phyloP scores from a whole-genome alignment of 2,888 invertebrate species.

The Villa cingulata region DNA sequence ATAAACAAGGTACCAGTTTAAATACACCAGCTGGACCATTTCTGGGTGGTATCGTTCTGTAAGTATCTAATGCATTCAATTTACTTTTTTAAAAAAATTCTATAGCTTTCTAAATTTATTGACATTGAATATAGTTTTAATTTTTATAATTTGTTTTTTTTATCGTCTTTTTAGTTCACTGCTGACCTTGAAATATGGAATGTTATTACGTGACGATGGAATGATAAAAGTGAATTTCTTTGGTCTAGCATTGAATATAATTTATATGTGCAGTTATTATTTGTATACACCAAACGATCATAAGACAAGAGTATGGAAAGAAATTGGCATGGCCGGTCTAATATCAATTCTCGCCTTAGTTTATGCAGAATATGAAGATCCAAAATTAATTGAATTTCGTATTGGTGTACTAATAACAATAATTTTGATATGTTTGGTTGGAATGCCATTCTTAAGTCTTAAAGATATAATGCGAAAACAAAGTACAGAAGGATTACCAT shows the following conservation, averaged over 20 bases:
- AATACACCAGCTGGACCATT: constrained; percentile 57
- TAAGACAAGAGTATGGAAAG: constrained; percentile 41
- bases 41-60: constrained; percentile 64
- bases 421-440: constrained; percentile 51
- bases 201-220: constrained; percentile 55
- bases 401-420: constrained; percentile 58
- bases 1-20: constrained; percentile 50
- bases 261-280: constrained; percentile 55
- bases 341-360: constrained; percentile 46
- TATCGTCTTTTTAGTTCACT: constrained; percentile 41
- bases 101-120: too few species aligned
- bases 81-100: too few species aligned
- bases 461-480: constrained; percentile 63
- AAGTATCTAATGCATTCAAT: constrained; percentile 33
- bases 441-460: constrained; percentile 54
- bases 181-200: constrained; percentile 63
- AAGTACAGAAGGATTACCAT: constrained; percentile 76
- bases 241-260: constrained; percentile 53
- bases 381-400: constrained; percentile 49
- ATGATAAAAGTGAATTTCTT: constrained; percentile 68
- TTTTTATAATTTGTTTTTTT: background rate
- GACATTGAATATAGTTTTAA: too few species aligned
- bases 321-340: constrained; percentile 42
- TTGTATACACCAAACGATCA: constrained; percentile 43
- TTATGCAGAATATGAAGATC: constrained; percentile 52